Conservation (phyloP, 2,797 vertebrate species). For the Coreius guichenoti region DNA sequence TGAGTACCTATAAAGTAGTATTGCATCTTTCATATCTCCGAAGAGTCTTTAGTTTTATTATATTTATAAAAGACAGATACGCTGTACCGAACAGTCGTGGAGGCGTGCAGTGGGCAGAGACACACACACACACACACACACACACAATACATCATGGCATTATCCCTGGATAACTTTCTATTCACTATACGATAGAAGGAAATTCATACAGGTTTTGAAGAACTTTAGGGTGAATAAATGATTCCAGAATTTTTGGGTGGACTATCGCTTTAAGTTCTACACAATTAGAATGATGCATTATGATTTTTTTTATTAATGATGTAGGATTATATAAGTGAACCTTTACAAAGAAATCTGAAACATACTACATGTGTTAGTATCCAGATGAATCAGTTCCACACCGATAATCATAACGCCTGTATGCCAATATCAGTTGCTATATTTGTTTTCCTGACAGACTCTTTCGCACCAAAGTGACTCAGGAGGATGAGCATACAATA, state of each 20-base stretch:
- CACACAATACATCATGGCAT: too few relatives aligned
- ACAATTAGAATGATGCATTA: too few relatives aligned
- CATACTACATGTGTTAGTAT: not conserved
- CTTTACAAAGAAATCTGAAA: not conserved
- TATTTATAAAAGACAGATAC: too few relatives aligned
- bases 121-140: too few relatives aligned
- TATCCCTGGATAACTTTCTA: too few relatives aligned
- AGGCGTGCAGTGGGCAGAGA: too few relatives aligned
- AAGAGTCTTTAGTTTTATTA: too few relatives aligned
- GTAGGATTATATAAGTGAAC: not conserved
- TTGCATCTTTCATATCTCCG: too few relatives aligned
- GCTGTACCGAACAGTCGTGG: too few relatives aligned
- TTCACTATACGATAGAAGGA: not conserved
- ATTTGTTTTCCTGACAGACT: conserved; percentile 6
- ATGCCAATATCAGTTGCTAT: not conserved
- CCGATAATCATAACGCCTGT: not conserved
- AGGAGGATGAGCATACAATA: not conserved
- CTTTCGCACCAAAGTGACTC: conserved; percentile 4
- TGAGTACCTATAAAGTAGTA: too few relatives aligned
- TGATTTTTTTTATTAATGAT: not conserved
- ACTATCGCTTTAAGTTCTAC: not conserved
- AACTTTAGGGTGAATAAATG: not conserved
- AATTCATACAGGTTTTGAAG: not conserved
- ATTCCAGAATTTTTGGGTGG: not conserved
- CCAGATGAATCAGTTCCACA: not conserved